phyloP scores from a whole-genome alignment of 37 sponge, comb jelly and placozoan genomes.

The Agelas oroides region DNA sequence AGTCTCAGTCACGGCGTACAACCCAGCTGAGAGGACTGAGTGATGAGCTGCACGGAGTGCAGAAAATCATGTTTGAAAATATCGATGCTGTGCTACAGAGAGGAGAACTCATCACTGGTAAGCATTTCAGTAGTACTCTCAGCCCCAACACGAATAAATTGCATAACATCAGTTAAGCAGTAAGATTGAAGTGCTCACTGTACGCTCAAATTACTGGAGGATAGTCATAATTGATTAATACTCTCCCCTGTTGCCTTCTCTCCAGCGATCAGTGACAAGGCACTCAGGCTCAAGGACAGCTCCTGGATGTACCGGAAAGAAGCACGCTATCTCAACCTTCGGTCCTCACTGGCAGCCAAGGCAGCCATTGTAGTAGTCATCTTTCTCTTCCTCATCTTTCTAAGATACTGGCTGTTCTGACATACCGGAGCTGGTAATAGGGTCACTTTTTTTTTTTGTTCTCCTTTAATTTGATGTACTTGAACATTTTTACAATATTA shows the following conservation, averaged over 20 bases:
- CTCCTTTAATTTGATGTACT: too few species aligned
- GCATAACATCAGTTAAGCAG: too few species aligned
- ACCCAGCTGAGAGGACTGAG: constrained; percentile 76
- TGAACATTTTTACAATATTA: too few species aligned
- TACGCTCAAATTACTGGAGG: too few species aligned
- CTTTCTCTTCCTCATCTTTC: constrained; percentile 76
- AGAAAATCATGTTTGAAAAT: constrained; percentile 98
- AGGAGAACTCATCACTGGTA: constrained; percentile 94
- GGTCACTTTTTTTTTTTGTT: too few species aligned
- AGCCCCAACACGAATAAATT: too few species aligned
- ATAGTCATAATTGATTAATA: too few species aligned
- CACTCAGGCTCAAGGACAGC: constrained; percentile 63
- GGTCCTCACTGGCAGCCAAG: constrained; percentile 82
- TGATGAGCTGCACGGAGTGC: constrained; percentile 96
- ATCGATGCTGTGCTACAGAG: constrained; percentile 96
- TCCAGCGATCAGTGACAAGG: constrained; percentile 86
- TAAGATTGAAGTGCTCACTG: too few species aligned
- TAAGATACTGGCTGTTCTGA: constrained; percentile 83
- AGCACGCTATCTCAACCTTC: constrained; percentile 85
- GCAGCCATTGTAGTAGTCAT: constrained; percentile 73
- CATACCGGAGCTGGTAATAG: too few species aligned
- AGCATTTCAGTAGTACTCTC: neutral
- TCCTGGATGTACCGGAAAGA: constrained; percentile 86
- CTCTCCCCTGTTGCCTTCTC: neutral
- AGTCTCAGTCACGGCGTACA: constrained; percentile 64